phyloP scores from a whole-genome alignment of 2,888 invertebrate species.

The Lepidocyrtinus sp. region DNA sequence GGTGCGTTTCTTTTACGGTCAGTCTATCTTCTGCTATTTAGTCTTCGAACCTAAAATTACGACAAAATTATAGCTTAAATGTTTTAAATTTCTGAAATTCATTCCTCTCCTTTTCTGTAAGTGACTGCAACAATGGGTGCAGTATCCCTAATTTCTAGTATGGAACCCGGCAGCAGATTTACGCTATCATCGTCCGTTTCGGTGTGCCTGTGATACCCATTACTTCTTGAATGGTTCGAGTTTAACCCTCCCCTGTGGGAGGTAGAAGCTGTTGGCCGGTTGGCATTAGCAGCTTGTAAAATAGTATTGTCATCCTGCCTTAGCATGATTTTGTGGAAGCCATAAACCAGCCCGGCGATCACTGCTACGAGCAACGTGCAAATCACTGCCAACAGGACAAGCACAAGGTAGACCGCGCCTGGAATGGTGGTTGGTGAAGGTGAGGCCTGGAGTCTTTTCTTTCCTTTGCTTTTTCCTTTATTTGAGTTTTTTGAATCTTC shows the following conservation, averaged over 20 bases:
- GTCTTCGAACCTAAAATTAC: background rate
- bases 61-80: too few relatives aligned
- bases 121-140: constrained; percentile 20
- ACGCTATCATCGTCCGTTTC: background rate
- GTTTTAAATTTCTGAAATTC: background rate
- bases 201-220: background rate
- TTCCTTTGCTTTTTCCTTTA: too few relatives aligned
- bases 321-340: constrained; percentile 15
- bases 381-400: constrained; percentile 15
- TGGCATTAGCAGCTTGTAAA: background rate
- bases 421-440: background rate
- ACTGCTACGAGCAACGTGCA: constrained; percentile 33
- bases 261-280: background rate
- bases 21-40: background rate
- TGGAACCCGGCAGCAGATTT: background rate
- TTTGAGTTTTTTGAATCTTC: background rate
- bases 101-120: constrained; percentile 11
- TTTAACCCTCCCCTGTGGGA: background rate
- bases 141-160: constrained; percentile 27
- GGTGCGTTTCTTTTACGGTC: background rate
- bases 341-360: constrained; percentile 20
- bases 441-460: background rate
- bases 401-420: constrained; percentile 14
- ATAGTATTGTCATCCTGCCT: background rate
- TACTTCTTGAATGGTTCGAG: background rate